These are phyloP conservation scores for Himantopus leucocephalus DNA, from an alignment of 2,113 vertebrate species.

Conservation along the genomic window DNA sequence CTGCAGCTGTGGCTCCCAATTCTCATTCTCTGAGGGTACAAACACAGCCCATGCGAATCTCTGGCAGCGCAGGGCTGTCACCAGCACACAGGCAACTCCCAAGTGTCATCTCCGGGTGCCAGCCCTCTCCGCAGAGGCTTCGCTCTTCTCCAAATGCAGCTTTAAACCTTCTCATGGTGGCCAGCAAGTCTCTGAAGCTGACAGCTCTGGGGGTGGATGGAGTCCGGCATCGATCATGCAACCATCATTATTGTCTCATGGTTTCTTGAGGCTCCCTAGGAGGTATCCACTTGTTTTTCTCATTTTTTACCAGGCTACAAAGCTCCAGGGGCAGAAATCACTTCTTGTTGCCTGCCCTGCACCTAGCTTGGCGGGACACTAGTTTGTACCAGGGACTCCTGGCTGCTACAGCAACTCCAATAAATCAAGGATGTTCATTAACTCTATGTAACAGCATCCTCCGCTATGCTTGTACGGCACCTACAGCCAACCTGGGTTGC, in stretches of 20 bases:
- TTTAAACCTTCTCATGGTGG: not conserved
- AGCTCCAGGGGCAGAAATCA: not conserved
- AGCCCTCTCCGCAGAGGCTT: not conserved
- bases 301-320: not conserved
- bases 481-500: not conserved
- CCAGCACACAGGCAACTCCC: not conserved
- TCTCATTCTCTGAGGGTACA: not conserved
- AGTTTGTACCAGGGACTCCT: not conserved
- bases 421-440: not conserved
- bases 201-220: not conserved
- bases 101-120: rapidly evolving
- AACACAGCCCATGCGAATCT: not conserved
- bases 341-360: not conserved
- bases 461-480: rapidly evolving
- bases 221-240: not conserved
- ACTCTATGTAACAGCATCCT: rapidly evolving
- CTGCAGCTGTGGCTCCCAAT: not conserved
- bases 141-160: not conserved
- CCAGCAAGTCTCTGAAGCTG: not conserved
- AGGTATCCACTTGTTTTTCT: not conserved
- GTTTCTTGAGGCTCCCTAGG: not conserved
- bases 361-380: not conserved
- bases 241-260: rapidly evolving
- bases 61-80: not conserved
- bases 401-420: not conserved